Evolutionary conservation across 2,888 invertebrate species (phyloP), one percentile per base, ranked within the genome.

Genomic region (Emmelina monodactyla): DNA sequence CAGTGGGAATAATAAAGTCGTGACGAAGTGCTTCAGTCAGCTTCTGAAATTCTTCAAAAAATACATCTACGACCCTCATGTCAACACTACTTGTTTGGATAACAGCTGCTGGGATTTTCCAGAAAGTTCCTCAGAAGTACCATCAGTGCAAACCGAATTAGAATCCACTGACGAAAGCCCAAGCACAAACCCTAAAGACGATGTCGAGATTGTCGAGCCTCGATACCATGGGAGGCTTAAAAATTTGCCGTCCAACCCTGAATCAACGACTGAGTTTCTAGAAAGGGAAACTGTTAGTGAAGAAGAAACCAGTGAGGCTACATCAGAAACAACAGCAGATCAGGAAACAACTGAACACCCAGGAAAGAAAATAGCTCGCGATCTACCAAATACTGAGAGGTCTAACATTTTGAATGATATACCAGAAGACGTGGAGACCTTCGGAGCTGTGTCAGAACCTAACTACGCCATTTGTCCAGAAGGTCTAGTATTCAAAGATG

Each of bases 161-260:
- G 38, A 38, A 35, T 39, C 45, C 10, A 42, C 37, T 7, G 39
- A 42, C 2, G 41, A 50, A 19, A 33, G 33, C 3, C 43, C 46
- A 9, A 40, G 37, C 3, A 38, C 45, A n/a, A 49, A 58, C 31
- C 64, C 67, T 1, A 67, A 67, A 39, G 48, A 55, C 10, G 73
- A 76, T 32, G 59, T 75, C 1, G 76, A 76, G 49, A 49, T 70
- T 2, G 53, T 76, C 28, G 65, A 67, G 33, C 64, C 75, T 1
- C 51, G 47, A 30, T 67, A 67, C 37, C 65, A 69, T 38, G 66
- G 69, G 2, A 62, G 62, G 39, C 40, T 58, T n/a, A 35, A 35
- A 15, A 49, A 46, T 34, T n/a, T 3, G 3, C 3, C 3, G 9
- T n/a, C n/a, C n/a, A n/a, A n/a, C n/a, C n/a, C n/a, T n/a, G n/a